Percentiles rank a stretch among this genome's conserved stretches.
Evolutionary conservation across 2,888 invertebrate species (phyloP).

Genomic region (Machimus atricapillus): DNA sequence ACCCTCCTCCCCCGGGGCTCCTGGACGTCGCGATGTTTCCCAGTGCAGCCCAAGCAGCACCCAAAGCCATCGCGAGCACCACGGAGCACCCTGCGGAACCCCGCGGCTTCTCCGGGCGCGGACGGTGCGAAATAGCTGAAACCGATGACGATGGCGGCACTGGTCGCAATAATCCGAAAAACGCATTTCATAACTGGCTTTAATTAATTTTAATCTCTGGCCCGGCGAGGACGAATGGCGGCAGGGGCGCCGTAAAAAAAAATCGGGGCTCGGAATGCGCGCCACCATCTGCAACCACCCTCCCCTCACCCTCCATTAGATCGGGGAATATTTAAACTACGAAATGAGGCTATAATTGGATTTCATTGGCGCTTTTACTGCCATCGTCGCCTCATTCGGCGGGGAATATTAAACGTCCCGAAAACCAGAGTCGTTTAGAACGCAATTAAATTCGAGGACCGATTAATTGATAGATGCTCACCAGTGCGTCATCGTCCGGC

Average conservation of each 20-base stretch:
- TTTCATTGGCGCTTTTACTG: constrained; percentile 13
- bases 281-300: neutral
- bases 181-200: constrained; percentile 17
- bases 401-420: neutral
- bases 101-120: neutral
- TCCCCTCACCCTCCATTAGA: neutral
- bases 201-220: constrained; percentile 27
- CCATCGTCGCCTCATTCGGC: neutral
- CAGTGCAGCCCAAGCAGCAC: neutral
- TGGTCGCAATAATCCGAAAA: constrained; percentile 17
- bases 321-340: constrained; percentile 1
- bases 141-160: neutral
- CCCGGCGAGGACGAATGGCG: neutral
- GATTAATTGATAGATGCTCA: neutral
- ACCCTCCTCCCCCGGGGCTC: neutral
- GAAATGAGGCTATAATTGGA: constrained; percentile 10
- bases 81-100: neutral
- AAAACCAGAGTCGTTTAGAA: neutral
- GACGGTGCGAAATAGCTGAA: constrained; percentile 10
- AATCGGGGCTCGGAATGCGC: neutral
- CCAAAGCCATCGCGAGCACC: neutral
- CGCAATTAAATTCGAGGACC: neutral
- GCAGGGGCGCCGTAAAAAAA: no score
- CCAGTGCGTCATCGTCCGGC: neutral
- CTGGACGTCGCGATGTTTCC: neutral